Base-by-base conservation (phyloP, 2,888 invertebrate genomes). In the Eucera pruinosa region DNA sequence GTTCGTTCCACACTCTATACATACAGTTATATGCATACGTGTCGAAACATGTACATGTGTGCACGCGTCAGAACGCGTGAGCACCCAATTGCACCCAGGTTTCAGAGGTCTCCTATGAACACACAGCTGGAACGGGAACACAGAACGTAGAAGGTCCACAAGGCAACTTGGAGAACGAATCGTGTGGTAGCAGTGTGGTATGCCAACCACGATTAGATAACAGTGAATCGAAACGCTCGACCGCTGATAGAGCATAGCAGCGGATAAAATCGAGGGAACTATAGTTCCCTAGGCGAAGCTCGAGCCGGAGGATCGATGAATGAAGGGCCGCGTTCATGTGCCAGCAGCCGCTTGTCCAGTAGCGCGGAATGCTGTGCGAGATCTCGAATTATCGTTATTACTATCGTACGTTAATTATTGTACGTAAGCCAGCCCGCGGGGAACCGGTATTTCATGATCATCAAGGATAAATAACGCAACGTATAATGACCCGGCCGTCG, bases 341-440 rank as follows among this genome's bases (percentile, higher is more conserved):
- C 41, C 30, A 55, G 65, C 70, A 30, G 67, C 74, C 71, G 69
- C 48, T 78, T 80, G 82, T 82, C 80, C 86, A 79, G 87, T 81
- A 80, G 81, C 74, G 67, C 78, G 85, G 85, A 85, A 86, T 86
- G 85, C 86, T 77, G 73, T 71, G 75, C 80, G 80, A 78, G 77
- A 83, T 86, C 86, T 83, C 82, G 83, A 86, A 87, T 86, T 86
- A 87, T 87, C 85, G 84, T 84, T 84, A 84, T 84, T 84, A 81
- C 82, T 84, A 84, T 84, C 84, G 84, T 81, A 81, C 81, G 84
- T 84, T 84, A 84, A 84, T 84, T 84, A 84, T 84, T 84, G 81
- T 84, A 81, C 72, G 81, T 65, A 73, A 71, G 84, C 73, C 78
- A 70, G 60, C 57, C 74, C 73, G 76, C 65, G 74, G 80, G 75